Evolutionary conservation across 2,113 vertebrate genomes (phyloP).

Genomic region (Climacteris rufus): DNA sequence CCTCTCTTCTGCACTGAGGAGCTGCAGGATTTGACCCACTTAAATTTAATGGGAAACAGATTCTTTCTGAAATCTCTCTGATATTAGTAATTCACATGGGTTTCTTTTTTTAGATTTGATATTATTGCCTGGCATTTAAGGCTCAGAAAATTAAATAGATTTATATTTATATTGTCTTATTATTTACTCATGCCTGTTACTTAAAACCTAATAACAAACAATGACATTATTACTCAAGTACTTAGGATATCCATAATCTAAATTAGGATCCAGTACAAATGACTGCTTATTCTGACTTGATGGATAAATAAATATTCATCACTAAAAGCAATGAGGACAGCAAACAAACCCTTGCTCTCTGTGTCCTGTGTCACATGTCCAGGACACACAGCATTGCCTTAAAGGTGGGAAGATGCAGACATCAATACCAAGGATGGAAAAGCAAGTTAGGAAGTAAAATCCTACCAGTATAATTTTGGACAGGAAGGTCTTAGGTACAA

Average conservation of each 20-base stretch:
- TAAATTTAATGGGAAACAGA: background rate
- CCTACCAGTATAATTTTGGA: background rate
- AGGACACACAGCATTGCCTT: background rate
- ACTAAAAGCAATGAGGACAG: background rate
- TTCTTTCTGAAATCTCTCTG: background rate
- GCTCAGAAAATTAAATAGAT: background rate
- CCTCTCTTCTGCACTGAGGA: background rate
- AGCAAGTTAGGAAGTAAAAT: background rate
- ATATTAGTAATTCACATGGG: background rate
- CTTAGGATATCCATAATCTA: background rate
- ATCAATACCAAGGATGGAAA: background rate
- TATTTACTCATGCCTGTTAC: background rate
- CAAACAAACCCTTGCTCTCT: background rate
- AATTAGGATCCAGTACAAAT: background rate
- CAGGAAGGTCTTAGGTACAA: background rate
- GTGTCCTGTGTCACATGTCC: background rate
- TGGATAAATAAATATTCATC: background rate
- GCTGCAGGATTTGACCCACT: background rate
- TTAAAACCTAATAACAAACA: conserved; percentile 1
- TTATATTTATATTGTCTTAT: background rate
- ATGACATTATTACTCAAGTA: background rate
- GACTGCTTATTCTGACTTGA: background rate
- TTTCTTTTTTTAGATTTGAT: background rate
- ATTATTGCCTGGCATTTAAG: background rate
- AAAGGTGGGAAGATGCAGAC: background rate